These are phyloP conservation scores for Drymonia ruficornis DNA, from an alignment of 2,888 invertebrate species.

Conservation along the genomic window DNA sequence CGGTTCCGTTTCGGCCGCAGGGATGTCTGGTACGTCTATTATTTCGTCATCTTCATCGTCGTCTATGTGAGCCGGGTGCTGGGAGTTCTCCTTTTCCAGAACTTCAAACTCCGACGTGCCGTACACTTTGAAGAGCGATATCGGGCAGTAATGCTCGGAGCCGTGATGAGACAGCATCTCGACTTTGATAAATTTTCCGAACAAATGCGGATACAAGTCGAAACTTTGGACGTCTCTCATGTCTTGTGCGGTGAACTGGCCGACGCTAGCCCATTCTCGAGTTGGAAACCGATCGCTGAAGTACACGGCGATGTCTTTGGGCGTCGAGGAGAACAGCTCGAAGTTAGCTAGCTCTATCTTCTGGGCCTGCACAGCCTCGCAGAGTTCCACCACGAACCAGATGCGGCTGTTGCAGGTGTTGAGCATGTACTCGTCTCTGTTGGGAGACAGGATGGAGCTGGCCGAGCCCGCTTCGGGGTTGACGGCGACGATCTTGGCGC, in stretches of 20 bases:
- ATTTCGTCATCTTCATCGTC: constrained; percentile 89
- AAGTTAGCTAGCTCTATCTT: constrained; percentile 98
- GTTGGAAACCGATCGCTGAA: constrained; percentile 96
- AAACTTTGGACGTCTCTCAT: constrained; percentile 95
- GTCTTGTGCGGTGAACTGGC: constrained; percentile 94
- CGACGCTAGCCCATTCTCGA: constrained; percentile 95
- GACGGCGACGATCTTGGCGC: constrained; percentile 96
- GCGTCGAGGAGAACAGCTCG: constrained; percentile 98
- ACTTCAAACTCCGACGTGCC: constrained; percentile 97
- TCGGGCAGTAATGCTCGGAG: constrained; percentile 98
- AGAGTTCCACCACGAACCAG: constrained; percentile 99
- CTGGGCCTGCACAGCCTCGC: constrained; percentile 98
- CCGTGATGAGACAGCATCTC: constrained; percentile 98
- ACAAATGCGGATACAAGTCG: constrained; percentile 90
- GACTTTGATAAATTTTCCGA: constrained; percentile 95
- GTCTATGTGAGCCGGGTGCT: constrained; percentile 86
- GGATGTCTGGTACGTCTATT: constrained; percentile 82
- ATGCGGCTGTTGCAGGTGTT: constrained; percentile 97
- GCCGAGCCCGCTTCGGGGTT: constrained; percentile 97
- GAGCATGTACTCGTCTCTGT: constrained; percentile 98
- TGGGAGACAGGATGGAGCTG: constrained; percentile 93
- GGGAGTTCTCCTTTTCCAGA: constrained; percentile 91
- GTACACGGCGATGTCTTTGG: constrained; percentile 94
- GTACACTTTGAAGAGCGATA: constrained; percentile 97
- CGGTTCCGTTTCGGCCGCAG: constrained; percentile 78